Evolutionary conservation across 2,797 vertebrate genomes (phyloP).

Genomic region (Graptemys geographica): DNA sequence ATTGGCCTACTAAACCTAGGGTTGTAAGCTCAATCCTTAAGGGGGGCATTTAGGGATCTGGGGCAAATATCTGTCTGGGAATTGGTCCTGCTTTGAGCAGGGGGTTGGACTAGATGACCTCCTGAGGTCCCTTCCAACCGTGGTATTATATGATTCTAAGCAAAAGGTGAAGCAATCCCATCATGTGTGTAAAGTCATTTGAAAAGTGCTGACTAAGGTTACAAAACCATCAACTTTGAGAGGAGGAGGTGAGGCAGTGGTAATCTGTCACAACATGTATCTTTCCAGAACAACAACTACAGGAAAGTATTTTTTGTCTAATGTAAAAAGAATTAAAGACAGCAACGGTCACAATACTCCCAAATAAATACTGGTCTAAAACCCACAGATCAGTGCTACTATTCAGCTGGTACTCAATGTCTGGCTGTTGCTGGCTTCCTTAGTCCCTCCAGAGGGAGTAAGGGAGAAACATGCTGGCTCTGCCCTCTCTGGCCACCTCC

Average conservation of each 20-base stretch:
- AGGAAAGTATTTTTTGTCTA: conserved; percentile 16
- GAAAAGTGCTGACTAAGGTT: neutral
- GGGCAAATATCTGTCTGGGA: no score
- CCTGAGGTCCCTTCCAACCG: no score
- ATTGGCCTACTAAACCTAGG: no score
- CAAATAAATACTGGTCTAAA: neutral
- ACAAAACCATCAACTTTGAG: neutral
- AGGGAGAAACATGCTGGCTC: neutral
- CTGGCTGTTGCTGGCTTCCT: neutral
- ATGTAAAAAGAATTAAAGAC: conserved; percentile 10
- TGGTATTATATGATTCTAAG: neutral
- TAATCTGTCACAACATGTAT: neutral
- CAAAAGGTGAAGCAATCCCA: neutral
- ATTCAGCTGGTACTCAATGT: neutral
- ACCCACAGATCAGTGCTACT: neutral
- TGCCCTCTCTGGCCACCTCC: neutral
- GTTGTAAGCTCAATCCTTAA: no score
- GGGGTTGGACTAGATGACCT: no score
- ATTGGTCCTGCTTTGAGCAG: no score
- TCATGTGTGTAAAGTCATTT: neutral
- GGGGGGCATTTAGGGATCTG: no score
- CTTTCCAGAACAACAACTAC: conserved; percentile 4
- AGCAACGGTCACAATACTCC: neutral
- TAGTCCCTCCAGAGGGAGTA: neutral
- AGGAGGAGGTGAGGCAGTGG: neutral